Evolutionary conservation across 2,113 vertebrate species (phyloP), one percentile per base, ranked within the genome.

Genomic region (Chaetura pelagica): DNA sequence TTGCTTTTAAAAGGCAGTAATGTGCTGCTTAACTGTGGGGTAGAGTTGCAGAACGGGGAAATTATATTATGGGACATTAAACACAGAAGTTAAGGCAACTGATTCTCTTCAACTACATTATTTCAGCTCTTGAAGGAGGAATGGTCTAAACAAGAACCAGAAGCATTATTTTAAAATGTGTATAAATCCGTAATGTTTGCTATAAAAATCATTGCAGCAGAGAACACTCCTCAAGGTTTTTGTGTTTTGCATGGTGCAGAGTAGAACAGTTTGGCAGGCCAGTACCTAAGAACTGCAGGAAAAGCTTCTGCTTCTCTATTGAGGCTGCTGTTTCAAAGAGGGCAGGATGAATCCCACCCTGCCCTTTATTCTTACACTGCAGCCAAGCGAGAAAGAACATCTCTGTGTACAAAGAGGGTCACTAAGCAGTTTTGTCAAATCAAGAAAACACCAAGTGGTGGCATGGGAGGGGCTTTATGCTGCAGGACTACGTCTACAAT

Each of bases 301-400:
- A 63, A 87, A 88, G 6, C 32, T 75, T 72, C 35, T 2, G 16
- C 13, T 74, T 42, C 32, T 77, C 2, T 16, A 7, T 5, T 0
- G 1, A 59, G 75, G 40, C n/a, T 86, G n/a, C 35, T 22, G 27
- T 51, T 91, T 68, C 8, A 15, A 24, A 4, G 38, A 21, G 8
- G 15, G 24, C 21, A 17, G 42, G 48, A 38, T 46, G 4, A 54
- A 76, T 80, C 67, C 76, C 54, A 54, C 29, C 15, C 42, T 35
- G 13, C 12, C 34, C 15, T 46, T 89, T 34, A 40, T 46, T 80
- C 29, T 52, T 34, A 73, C 29, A 4, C 59, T 59, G 58, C n/a
- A 63, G 63, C 35, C 0, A 0, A 59, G 54, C 68, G 69, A 69
- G 34, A 30, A 57, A 46, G 30, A 63, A 38, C 4, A 3, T 46